phyloP scores from a whole-genome alignment of 2,888 invertebrate species.

The Amphipoea lucens region DNA sequence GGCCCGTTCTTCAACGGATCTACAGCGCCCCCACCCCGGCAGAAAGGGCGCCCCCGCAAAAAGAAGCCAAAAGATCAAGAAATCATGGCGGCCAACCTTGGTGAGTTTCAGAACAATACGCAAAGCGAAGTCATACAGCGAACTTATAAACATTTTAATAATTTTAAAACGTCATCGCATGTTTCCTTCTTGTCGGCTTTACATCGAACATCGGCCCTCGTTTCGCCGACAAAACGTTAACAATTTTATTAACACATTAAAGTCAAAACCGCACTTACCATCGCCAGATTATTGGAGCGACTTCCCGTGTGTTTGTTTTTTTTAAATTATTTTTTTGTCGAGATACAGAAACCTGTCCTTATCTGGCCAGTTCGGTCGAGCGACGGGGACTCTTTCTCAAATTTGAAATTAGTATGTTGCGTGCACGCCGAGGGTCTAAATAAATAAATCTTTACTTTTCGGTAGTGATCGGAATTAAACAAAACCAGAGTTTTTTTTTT shows the following conservation, averaged over 20 bases:
- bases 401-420: constrained; percentile 81
- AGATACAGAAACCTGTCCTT: constrained; percentile 88
- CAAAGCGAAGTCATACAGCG: constrained; percentile 66
- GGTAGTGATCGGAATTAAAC: constrained; percentile 17
- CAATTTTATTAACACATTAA: constrained; percentile 90
- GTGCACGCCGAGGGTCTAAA: constrained; percentile 66
- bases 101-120: constrained; percentile 89
- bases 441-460: constrained; percentile 66
- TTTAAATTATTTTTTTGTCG: constrained; percentile 77
- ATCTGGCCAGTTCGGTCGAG: constrained; percentile 80
- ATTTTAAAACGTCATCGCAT: constrained; percentile 61
- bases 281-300: constrained; percentile 87
- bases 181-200: constrained; percentile 73
- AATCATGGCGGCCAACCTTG: constrained; percentile 95
- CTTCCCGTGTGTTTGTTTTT: constrained; percentile 85
- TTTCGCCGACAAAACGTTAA: constrained; percentile 88
- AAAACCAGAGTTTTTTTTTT: neutral
- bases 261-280: constrained; percentile 89
- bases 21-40: constrained; percentile 92
- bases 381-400: constrained; percentile 79
- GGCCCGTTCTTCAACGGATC: constrained; percentile 91
- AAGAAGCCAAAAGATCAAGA: constrained; percentile 97
- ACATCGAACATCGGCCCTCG: constrained; percentile 76
- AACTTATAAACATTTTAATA: constrained; percentile 64
- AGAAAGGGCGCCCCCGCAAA: constrained; percentile 98